Evolutionary conservation across 2,888 invertebrate species (phyloP), one percentile per base, ranked within the genome.

Genomic region (Alsophila aescularia): DNA sequence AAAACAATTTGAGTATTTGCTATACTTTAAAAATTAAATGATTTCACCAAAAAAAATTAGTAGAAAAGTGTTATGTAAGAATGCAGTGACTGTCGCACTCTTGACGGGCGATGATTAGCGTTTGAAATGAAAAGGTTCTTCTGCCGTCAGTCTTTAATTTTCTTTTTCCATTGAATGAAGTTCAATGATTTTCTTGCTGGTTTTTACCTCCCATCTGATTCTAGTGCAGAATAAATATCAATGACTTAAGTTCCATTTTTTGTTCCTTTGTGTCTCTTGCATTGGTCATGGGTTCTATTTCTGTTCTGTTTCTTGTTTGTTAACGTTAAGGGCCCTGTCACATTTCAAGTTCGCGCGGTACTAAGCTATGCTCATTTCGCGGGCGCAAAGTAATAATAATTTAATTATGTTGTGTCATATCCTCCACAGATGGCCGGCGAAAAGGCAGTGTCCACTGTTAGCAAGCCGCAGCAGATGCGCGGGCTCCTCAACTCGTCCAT

Each of bases 391-490:
- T n/a, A n/a, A n/a, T n/a, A n/a, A n/a, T n/a, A n/a, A n/a, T n/a
- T n/a, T n/a, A n/a, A n/a, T n/a, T n/a, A n/a, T n/a, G n/a, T n/a
- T n/a, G n/a, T n/a, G n/a, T n/a, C n/a, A n/a, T 32, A 10, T 32
- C 13, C 0, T 16, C 47, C 8, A 24, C 56, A 89, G 90, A 90
- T 90, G 90, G 86, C 90, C 13, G 55, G 55, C 63, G 90, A 87
- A 69, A 88, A 85, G 57, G 90, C 89, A 59, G 88, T 90, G 10
- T 79, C 89, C 0, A 81, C 80, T 0, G 69, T 64, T 0, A 51
- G 75, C 31, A 90, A 90, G 79, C 96, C 97, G 3, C 83, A n/a
- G n/a, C n/a, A 93, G 66, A 89, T 97, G 84, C 93, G 96, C 43
- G 94, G 96, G 13, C 93, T 97, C 45, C 93, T 96, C 45, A 88